Evolutionary conservation across 2,113 vertebrate genomes (phyloP).

Genomic region (Plotosus lineatus): DNA sequence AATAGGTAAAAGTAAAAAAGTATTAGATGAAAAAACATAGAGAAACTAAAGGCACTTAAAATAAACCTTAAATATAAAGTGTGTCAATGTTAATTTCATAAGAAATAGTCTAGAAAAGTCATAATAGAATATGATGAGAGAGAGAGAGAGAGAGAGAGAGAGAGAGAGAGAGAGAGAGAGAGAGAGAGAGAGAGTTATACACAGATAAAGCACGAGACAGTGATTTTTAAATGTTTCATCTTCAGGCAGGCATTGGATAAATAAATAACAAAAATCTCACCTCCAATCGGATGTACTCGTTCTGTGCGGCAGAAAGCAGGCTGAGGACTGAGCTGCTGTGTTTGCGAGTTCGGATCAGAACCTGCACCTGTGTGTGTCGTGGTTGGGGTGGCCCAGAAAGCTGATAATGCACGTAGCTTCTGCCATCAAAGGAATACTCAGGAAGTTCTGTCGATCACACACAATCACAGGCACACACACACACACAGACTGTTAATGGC

Average conservation of each 20-base stretch:
- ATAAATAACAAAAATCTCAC: constrained; percentile 65
- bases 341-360: constrained; percentile 81
- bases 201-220: constrained; percentile 35
- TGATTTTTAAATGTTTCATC: not conserved
- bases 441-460: constrained; percentile 72
- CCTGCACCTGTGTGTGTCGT: constrained; percentile 75
- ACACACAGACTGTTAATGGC: not conserved
- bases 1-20: too few species aligned
- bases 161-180: not conserved
- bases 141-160: not conserved
- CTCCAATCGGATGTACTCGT: constrained; percentile 81
- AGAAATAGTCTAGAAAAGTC: too few species aligned
- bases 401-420: constrained; percentile 78
- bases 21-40: too few species aligned
- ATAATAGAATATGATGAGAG: too few species aligned
- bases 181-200: not conserved
- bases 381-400: constrained; percentile 64
- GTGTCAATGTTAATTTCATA: too few species aligned
- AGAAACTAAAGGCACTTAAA: too few species aligned
- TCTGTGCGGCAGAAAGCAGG: constrained; percentile 75
- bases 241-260: constrained; percentile 37
- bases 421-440: constrained; percentile 79
- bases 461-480: constrained; percentile 41
- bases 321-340: constrained; percentile 74
- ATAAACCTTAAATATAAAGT: too few species aligned